phyloP scores from a whole-genome alignment of 1,140 invertebrate genomes.

The Hestina assimilis region DNA sequence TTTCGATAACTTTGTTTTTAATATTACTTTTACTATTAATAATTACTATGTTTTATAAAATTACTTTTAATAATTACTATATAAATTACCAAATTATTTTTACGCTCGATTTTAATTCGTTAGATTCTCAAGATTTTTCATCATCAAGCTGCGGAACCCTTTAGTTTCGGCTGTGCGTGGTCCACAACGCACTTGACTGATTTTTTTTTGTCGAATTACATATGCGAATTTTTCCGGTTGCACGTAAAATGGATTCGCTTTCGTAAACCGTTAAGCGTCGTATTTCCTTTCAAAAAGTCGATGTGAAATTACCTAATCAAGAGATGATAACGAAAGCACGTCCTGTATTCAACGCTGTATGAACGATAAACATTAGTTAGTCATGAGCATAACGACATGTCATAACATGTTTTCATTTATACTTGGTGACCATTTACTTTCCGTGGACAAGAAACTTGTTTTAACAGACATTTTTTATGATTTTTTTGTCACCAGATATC shows the following conservation, averaged over 20 bases:
- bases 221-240: conserved; percentile 13
- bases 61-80: too few species aligned
- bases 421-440: background rate
- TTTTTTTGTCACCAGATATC: too few species aligned
- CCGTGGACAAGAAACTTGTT: too few species aligned
- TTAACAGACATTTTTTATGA: background rate
- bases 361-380: background rate
- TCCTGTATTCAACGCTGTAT: background rate
- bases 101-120: too few species aligned
- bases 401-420: background rate
- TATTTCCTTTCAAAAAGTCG: conserved; percentile 2
- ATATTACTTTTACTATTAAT: too few species aligned
- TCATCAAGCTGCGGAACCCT: too few species aligned
- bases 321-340: background rate
- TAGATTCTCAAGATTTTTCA: too few species aligned
- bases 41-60: too few species aligned
- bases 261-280: conserved; percentile 19
- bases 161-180: too few species aligned
- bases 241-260: conserved; percentile 14
- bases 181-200: conserved; percentile 9
- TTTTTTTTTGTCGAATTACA: conserved; percentile 5
- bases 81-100: too few species aligned
- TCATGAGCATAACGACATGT: too few species aligned
- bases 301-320: background rate
- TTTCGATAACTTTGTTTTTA: too few species aligned